Evolutionary conservation across 2,888 invertebrate species (phyloP).

Genomic region (Patella ulyssiponensis): DNA sequence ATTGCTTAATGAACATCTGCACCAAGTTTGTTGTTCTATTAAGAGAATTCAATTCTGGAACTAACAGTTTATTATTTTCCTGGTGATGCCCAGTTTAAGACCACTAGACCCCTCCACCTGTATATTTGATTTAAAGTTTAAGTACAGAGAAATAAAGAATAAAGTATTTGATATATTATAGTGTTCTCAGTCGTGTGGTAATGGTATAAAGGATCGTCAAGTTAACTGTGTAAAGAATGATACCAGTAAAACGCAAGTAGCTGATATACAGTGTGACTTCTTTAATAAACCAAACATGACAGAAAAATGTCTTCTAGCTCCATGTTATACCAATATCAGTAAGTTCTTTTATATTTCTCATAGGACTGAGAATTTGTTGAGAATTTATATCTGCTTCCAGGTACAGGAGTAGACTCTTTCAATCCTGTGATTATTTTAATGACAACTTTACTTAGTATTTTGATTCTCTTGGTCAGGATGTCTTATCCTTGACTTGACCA

Average conservation of each 20-base stretch:
- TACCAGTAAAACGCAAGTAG: conserved; percentile 27
- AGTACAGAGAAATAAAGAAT: not conserved
- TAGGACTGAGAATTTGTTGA: too few species aligned
- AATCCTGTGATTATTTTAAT: too few species aligned
- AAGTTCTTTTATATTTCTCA: conserved; percentile 15
- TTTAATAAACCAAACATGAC: conserved; percentile 43
- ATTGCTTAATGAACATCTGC: too few species aligned
- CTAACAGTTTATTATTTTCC: too few species aligned
- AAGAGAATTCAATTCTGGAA: too few species aligned
- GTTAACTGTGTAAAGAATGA: conserved; percentile 46
- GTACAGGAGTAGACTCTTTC: too few species aligned
- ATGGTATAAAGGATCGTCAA: conserved; percentile 45
- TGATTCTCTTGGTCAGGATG: not conserved
- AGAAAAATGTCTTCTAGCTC: conserved; percentile 45
- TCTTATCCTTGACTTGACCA: not conserved
- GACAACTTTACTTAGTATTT: not conserved
- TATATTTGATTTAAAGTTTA: not conserved
- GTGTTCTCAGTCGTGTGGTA: conserved; percentile 57
- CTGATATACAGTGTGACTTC: conserved; percentile 38
- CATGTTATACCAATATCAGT: conserved; percentile 52
- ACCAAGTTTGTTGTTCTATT: too few species aligned
- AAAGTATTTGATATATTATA: conserved; percentile 29
- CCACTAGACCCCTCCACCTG: too few species aligned
- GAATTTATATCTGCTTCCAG: too few species aligned
- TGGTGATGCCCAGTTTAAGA: too few species aligned